Percentiles rank a stretch among this genome's conserved stretches.
phyloP scores from a whole-genome alignment of 1,140 invertebrate genomes.

The Drosophila parabipectinata region DNA sequence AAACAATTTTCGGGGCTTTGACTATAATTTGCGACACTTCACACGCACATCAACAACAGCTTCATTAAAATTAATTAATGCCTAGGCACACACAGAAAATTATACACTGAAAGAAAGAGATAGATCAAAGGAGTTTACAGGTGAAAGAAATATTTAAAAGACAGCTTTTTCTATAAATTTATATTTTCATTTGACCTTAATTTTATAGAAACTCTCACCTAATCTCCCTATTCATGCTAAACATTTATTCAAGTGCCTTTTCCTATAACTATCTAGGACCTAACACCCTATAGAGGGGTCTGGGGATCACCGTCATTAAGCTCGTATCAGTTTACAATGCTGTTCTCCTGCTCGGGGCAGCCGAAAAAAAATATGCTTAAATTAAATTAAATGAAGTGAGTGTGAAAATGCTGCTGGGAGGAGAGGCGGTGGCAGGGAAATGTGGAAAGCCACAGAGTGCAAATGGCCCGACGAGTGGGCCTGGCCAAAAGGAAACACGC shows the following conservation, averaged over 20 bases:
- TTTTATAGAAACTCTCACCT: too few species aligned
- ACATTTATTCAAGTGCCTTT: neutral
- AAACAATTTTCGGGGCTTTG: slow-evolving; percentile 46
- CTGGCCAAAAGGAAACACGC: slow-evolving; percentile 74
- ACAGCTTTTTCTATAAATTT: neutral
- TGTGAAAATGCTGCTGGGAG: slow-evolving; percentile 66
- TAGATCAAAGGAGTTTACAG: neutral
- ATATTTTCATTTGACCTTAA: too few species aligned
- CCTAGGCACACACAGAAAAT: slow-evolving; percentile 54
- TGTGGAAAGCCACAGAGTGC: slow-evolving; percentile 51
- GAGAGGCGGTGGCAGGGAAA: slow-evolving; percentile 6
- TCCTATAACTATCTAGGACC: slow-evolving; percentile 38
- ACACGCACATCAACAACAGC: slow-evolving; percentile 65
- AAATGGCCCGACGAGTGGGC: slow-evolving; percentile 29
- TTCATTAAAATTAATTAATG: slow-evolving; percentile 82
- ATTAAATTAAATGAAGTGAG: slow-evolving; percentile 82
- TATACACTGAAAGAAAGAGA: slow-evolving; percentile 1
- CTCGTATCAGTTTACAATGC: slow-evolving; percentile 58
- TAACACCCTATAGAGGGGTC: slow-evolving; percentile 21
- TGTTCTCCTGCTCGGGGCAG: slow-evolving; percentile 34
- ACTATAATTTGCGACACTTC: slow-evolving; percentile 66
- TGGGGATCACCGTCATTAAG: slow-evolving; percentile 63
- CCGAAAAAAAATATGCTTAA: slow-evolving; percentile 72
- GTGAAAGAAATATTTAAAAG: neutral
- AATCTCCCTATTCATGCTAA: neutral